Base-by-base conservation (phyloP, 2,888 invertebrate species). In the Drosophila siamana region DNA sequence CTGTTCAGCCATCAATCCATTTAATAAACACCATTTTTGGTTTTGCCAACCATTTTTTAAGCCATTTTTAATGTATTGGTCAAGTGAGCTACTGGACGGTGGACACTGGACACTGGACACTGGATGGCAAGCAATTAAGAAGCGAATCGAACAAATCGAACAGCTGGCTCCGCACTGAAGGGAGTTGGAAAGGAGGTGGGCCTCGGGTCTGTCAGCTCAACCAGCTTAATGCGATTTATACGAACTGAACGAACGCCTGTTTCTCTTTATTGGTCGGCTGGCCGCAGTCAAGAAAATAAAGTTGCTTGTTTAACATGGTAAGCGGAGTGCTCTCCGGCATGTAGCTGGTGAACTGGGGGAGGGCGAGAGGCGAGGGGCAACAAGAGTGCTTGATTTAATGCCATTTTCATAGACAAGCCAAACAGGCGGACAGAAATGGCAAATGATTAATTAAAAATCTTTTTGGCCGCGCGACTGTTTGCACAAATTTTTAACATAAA, bases 21-120 rank as follows among this genome's bases (percentile, higher is more conserved):
- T 90, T 90, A 90, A 90, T 90, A 90, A 90, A 90, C 90, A 90
- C 89, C 88, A 90, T 90, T 90, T 90, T 89, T 82, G 90, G 90
- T 90, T 83, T 88, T 74, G 81, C 78, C 83, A 84, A 84, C 82
- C 87, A 82, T 80, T 82, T 84, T 84, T 83, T 84, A 84, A 86
- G 79, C 84, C 83, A 76, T 85, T 82, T 86, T 85, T 83, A 82
- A 85, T 80, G 80, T 73, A 66, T 68, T 44, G 64, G 56, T 67
- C 63, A 57, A 77, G 72, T 55, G 30, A 52, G 61, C 24, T 24
- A 61, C 13, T 30, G 59, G 66, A 41, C 66, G 62, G 51, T 4
- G 57, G 46, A 16, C 46, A 2, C 13, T 6, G 64, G 63, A 55
- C 40, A 9, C 11, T 1, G 64, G 64, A 43, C 60, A 54, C 8